Evolutionary conservation across 2,888 invertebrate genomes (phyloP).

Genomic region (Scaptomyza caliginosa): DNA sequence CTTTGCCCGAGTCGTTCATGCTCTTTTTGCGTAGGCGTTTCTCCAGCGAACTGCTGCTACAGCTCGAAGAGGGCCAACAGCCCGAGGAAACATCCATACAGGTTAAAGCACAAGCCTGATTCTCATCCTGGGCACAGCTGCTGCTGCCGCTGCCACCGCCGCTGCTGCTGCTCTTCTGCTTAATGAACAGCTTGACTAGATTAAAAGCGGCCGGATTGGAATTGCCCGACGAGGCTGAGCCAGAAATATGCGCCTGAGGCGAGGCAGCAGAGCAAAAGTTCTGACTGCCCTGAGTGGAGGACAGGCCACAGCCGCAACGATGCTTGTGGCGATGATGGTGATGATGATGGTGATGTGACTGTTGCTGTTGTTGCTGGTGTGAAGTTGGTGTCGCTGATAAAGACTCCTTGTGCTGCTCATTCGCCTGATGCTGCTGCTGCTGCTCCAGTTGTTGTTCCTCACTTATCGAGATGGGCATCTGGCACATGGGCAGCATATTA

Average conservation of each 20-base stretch:
- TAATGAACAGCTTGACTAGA: conserved; percentile 94
- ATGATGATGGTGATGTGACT: conserved; percentile 52
- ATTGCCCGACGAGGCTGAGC: conserved; percentile 81
- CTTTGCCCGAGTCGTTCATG: conserved; percentile 84
- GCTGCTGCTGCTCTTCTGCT: conserved; percentile 90
- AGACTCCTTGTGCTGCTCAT: conserved; percentile 47
- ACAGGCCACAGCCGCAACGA: conserved; percentile 69
- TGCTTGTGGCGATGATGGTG: conserved; percentile 68
- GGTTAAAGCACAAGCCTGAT: conserved; percentile 83
- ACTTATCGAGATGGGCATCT: conserved; percentile 83
- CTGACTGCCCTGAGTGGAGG: conserved; percentile 67
- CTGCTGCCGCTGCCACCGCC: conserved; percentile 28
- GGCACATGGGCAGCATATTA: conserved; percentile 84
- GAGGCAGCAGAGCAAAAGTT: conserved; percentile 61
- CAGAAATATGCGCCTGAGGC: conserved; percentile 70
- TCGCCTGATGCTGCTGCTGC: conserved; percentile 40
- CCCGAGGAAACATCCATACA: conserved; percentile 92
- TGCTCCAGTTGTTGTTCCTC: conserved; percentile 57
- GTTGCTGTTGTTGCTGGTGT: conserved; percentile 41
- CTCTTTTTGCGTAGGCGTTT: conserved; percentile 83
- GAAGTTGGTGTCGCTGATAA: conserved; percentile 45
- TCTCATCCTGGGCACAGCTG: conserved; percentile 87
- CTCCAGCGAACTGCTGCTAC: conserved; percentile 82
- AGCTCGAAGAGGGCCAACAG: conserved; percentile 88
- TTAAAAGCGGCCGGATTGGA: conserved; percentile 90